Evolutionary conservation across 2,888 invertebrate genomes (phyloP).

Genomic region (Sphecodes monilicornis): DNA sequence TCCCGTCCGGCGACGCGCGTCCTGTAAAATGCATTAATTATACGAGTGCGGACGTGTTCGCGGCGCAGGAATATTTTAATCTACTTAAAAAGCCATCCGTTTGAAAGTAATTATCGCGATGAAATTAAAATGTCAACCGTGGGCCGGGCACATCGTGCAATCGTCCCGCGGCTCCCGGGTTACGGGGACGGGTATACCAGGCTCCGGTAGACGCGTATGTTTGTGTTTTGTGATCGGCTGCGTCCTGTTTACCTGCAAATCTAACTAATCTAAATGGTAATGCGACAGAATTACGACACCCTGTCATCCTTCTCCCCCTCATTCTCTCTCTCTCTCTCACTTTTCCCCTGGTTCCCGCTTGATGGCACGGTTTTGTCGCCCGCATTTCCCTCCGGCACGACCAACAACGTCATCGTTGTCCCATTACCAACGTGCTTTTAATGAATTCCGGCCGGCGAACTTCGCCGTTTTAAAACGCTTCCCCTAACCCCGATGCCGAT

Average conservation of each 20-base stretch:
- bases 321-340: neutral
- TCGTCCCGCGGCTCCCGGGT: neutral
- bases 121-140: slow-evolving; percentile 82
- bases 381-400: slow-evolving; percentile 55
- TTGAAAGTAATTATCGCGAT: slow-evolving; percentile 82
- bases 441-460: slow-evolving; percentile 68
- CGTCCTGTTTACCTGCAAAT: slow-evolving; percentile 79
- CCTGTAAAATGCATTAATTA: slow-evolving; percentile 81
- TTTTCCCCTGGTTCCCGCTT: neutral
- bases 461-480: slow-evolving; percentile 59
- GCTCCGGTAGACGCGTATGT: slow-evolving; percentile 57
- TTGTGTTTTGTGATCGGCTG: slow-evolving; percentile 78
- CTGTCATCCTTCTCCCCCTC: neutral
- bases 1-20: slow-evolving; percentile 34
- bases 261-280: slow-evolving; percentile 82
- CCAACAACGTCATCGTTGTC: slow-evolving; percentile 59
- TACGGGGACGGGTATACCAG: slow-evolving; percentile 44
- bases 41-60: slow-evolving; percentile 75
- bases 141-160: neutral
- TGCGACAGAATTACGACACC: slow-evolving; percentile 78
- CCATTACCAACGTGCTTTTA: slow-evolving; percentile 69
- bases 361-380: slow-evolving; percentile 24
- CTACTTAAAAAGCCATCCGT: slow-evolving; percentile 84
- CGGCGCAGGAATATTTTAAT: slow-evolving; percentile 82
- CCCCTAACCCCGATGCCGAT: neutral